phyloP scores from a whole-genome alignment of 64 coral and sea anemone species.

The Montipora efflorescens region DNA sequence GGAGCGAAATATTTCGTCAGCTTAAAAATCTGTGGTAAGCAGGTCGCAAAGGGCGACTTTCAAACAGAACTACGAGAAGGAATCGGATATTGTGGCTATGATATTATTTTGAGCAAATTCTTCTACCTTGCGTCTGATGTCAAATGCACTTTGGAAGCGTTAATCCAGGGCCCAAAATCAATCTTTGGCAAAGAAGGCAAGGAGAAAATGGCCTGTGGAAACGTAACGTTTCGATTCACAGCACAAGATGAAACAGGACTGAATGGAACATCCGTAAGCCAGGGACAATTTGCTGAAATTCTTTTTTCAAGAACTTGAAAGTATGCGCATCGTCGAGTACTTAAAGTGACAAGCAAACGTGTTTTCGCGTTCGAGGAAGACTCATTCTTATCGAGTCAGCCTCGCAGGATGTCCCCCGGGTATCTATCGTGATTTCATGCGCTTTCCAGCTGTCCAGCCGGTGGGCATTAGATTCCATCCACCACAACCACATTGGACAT shows the following conservation, averaged over 20 bases:
- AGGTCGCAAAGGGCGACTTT: background rate
- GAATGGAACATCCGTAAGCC: background rate
- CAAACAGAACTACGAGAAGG: background rate
- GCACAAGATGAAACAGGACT: background rate
- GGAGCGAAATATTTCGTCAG: background rate
- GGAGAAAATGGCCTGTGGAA: background rate
- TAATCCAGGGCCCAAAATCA: background rate
- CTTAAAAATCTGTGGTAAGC: background rate
- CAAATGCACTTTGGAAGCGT: background rate
- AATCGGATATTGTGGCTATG: background rate
- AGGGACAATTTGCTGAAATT: slow-evolving; percentile 4
- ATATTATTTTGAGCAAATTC: background rate
- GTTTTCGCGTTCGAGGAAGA: no score
- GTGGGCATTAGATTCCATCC: no score
- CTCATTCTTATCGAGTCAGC: no score
- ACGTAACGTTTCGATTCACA: background rate
- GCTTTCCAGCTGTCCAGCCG: no score
- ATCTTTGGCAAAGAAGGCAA: background rate
- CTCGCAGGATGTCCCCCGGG: no score
- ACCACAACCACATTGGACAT: no score
- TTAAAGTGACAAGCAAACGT: no score
- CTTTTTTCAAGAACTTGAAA: background rate
- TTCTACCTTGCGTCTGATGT: background rate
- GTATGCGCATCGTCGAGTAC: no score
- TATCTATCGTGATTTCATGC: background rate